A percentile compares a stretch with the other conserved stretches of the same genome.
phyloP scores from a whole-genome alignment of 1,140 invertebrate species.

The Coelopa frigida region DNA sequence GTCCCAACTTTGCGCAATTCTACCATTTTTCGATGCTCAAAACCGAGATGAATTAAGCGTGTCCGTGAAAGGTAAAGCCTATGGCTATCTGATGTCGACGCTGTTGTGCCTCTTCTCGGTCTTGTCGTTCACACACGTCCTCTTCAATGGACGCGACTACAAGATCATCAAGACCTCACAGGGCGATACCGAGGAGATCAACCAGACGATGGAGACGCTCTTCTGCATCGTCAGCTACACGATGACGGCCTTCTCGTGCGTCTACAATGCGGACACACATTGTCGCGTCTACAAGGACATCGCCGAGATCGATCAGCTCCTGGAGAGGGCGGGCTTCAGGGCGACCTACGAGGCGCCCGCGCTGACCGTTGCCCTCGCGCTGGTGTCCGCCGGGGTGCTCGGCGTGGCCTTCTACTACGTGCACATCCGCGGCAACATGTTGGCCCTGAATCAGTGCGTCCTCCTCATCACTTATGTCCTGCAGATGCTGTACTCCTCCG shows the following conservation, averaged over 20 bases:
- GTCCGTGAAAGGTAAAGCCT: too few species aligned
- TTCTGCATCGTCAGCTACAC: conserved; percentile 32
- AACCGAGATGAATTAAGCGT: too few species aligned
- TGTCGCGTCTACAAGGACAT: conserved; percentile 24
- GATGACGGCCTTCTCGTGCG: conserved; percentile 21
- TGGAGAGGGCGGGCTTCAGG: conserved; percentile 18
- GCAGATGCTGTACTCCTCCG: conserved; percentile 27
- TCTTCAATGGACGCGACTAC: conserved; percentile 21
- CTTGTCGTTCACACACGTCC: conserved; percentile 19
- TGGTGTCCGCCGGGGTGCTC: conserved; percentile 14
- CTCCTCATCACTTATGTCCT: conserved; percentile 22
- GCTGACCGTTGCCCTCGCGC: conserved; percentile 13
- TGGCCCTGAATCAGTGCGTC: conserved; percentile 2
- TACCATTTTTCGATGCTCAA: too few species aligned
- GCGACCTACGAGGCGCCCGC: conserved; percentile 20
- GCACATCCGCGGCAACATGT: conserved; percentile 21
- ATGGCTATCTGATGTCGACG: conserved; percentile 17
- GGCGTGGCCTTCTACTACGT: conserved; percentile 30
- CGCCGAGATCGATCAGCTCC: conserved; percentile 21
- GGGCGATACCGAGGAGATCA: conserved; percentile 31
- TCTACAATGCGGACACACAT: conserved; percentile 19
- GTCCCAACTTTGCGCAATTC: too few species aligned
- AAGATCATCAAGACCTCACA: conserved; percentile 21
- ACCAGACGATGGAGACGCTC: conserved; percentile 29
- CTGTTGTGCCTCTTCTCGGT: conserved; percentile 14